Evolutionary conservation across 2,113 vertebrate genomes (phyloP).

Genomic region (Paraplagusia blochii): DNA sequence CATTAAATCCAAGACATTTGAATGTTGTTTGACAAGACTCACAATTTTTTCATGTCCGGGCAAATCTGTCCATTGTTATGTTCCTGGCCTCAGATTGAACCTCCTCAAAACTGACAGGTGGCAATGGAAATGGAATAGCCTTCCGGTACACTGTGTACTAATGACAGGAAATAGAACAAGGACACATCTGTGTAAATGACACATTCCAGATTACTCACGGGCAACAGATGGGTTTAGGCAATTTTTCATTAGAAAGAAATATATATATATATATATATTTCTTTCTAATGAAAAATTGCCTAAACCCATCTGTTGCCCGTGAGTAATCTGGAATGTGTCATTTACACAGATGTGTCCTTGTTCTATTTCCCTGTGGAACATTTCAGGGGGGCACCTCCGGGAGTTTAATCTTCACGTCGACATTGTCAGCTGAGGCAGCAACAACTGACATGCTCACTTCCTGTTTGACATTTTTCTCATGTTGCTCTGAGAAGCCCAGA

Average conservation of each 20-base stretch:
- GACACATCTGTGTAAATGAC: too few species aligned
- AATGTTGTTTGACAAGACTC: slow-evolving; percentile 14
- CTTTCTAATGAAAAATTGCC: background rate
- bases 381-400: slow-evolving; percentile 65
- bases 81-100: slow-evolving; percentile 11
- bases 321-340: slow-evolving; percentile 11
- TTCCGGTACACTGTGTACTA: slow-evolving; percentile 66
- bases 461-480: slow-evolving; percentile 49
- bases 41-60: slow-evolving; percentile 20
- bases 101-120: slow-evolving; percentile 19
- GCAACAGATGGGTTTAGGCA: too few species aligned
- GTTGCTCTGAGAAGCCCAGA: slow-evolving; percentile 59
- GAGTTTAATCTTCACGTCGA: slow-evolving; percentile 65
- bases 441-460: slow-evolving; percentile 61
- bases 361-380: too few species aligned
- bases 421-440: slow-evolving; percentile 51
- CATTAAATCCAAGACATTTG: too few species aligned
- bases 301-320: background rate
- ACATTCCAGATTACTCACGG: slow-evolving; percentile 3
- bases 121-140: slow-evolving; percentile 50
- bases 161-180: slow-evolving; percentile 37
- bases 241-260: background rate
- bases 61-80: slow-evolving; percentile 21
- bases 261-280: background rate
- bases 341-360: too few species aligned